phyloP scores from a whole-genome alignment of 2,797 vertebrate genomes.

The Takifugu ocellatus region DNA sequence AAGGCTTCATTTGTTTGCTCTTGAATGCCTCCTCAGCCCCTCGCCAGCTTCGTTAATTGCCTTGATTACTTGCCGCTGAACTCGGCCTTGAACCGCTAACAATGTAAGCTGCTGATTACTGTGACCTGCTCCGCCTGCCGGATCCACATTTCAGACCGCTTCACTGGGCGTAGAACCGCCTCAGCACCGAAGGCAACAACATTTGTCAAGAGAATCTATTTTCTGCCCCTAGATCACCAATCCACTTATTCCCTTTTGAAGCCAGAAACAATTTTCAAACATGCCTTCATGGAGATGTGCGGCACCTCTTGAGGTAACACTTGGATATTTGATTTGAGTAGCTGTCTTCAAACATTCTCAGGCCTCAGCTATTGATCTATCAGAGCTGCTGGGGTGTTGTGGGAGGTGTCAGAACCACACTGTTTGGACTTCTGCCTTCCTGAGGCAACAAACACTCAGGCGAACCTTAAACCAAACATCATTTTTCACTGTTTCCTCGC shows the following conservation, averaged over 20 bases:
- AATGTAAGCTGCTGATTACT: conserved; percentile 4
- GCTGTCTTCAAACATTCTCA: conserved; percentile 12
- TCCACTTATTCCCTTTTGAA: neutral
- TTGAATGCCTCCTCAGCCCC: neutral
- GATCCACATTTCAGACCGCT: conserved; percentile 3
- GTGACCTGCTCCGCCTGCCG: conserved; percentile 10
- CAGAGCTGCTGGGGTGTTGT: neutral
- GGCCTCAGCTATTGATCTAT: conserved; percentile 16
- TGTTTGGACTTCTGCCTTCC: conserved; percentile 10
- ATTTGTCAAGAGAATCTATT: conserved; percentile 6
- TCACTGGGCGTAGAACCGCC: conserved; percentile 1
- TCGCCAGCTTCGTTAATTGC: conserved; percentile 16
- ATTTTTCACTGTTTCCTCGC: conserved; percentile 1
- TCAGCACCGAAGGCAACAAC: neutral
- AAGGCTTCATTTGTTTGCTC: conserved; percentile 2
- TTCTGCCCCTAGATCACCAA: neutral
- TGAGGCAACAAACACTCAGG: conserved; percentile 1
- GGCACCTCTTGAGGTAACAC: too few relatives aligned
- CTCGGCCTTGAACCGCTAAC: conserved; percentile 20
- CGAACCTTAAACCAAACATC: conserved; percentile 11
- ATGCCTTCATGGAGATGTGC: neutral
- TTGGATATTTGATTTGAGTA: conserved; percentile 5
- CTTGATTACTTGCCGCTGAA: conserved; percentile 12
- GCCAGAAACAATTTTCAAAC: conserved; percentile 1
- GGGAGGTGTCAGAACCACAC: conserved; percentile 16